Percentiles rank a stretch among this genome's conserved stretches.
These are phyloP conservation scores for Heptranchias perlo DNA, from an alignment of 2,113 vertebrate species.

Conservation along the genomic window DNA sequence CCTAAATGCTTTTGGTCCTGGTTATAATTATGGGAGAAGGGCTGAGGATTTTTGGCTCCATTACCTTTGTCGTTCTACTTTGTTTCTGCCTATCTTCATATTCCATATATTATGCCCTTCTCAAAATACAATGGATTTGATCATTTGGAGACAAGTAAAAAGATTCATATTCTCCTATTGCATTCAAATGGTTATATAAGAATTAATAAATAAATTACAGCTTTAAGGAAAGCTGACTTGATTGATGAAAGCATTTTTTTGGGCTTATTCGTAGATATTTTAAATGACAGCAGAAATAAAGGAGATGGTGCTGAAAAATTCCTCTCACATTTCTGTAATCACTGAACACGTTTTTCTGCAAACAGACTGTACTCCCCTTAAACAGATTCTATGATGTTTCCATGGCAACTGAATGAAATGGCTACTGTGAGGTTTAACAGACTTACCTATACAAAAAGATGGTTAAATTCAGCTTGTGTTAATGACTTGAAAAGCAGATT, in stretches of 20 bases:
- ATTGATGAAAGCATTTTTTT: background rate
- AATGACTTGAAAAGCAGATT: background rate
- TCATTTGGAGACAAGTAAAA: background rate
- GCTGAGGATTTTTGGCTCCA: background rate
- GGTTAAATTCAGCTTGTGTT: conserved; percentile 2
- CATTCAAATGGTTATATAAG: background rate
- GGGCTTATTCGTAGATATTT: background rate
- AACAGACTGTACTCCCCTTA: background rate
- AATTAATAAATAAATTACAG: background rate
- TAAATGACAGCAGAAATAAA: background rate
- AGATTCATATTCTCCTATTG: background rate
- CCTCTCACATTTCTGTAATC: conserved; percentile 14
- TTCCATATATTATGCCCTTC: background rate
- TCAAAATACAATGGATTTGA: conserved; percentile 8
- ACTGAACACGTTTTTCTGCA: background rate
- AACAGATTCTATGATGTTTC: conserved; percentile 2
- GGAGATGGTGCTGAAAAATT: background rate
- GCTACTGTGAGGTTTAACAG: background rate
- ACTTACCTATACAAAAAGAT: background rate
- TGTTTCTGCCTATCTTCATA: background rate
- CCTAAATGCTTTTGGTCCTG: background rate
- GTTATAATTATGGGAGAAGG: background rate
- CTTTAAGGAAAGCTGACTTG: background rate
- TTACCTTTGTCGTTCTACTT: background rate
- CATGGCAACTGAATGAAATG: background rate